Evolutionary conservation across 2,888 invertebrate species (phyloP), one percentile per base, ranked within the genome.

Genomic region (Rotaria socialis): DNA sequence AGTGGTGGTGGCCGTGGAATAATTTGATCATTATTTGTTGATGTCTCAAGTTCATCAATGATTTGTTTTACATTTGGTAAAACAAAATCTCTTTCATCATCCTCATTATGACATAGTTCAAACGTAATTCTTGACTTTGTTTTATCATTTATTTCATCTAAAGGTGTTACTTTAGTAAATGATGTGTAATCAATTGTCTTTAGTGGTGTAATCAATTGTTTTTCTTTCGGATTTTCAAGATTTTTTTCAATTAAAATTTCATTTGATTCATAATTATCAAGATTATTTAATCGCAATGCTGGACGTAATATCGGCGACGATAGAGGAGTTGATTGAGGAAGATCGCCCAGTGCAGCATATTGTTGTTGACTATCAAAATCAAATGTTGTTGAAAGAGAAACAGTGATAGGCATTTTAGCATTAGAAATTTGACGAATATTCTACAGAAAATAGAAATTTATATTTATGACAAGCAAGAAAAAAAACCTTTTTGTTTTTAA

Each of bases 1-100:
- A 80, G n/a, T 24, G 80, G 80, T 47, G 80, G 80, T 80, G 80
- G 80, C 11, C 47, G 47, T 7, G 80, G 80, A 19, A 80, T 47
- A 24, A 35, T 35, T 4, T 4, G 19, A 35, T 67, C 67, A 67
- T 67, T 35, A 35, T 35, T 67, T 35, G 2, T 19, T 35, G 67
- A 35, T 67, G 19, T 16, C 19, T 67, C 16, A 41, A 35, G 67
- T 19, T 67, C 67, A 67, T 6, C 11, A 19, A 67, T 16, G 2
- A 35, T 35, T 7, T 67, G 19, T 67, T 67, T 16, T 35, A 35
- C 16, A 35, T 67, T 67, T 35, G 27, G 67, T n/a, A 60, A 4
- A 11, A 60, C 27, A 11, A 60, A 11, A n/a, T 60, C 58, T 67
- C 67, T 27, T n/a, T 67, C 67, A 41, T 67, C 35, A 35, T 67